These are phyloP conservation scores for Acanthopagrus latus DNA, from an alignment of 2,797 vertebrate genomes.

Conservation along the genomic window DNA sequence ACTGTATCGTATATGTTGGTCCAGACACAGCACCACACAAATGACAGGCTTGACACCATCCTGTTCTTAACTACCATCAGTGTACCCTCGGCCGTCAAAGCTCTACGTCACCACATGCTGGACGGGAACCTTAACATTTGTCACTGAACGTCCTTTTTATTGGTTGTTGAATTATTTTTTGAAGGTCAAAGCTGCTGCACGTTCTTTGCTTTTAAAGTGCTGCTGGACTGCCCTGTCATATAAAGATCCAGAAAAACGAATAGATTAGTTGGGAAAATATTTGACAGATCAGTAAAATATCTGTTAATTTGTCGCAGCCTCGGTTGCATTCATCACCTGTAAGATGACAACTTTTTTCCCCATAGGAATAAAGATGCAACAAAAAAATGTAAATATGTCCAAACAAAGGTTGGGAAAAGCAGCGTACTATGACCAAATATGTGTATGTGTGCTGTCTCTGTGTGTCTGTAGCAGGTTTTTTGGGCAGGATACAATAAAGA, in stretches of 20 bases:
- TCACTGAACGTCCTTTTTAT: neutral
- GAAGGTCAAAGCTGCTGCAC: neutral
- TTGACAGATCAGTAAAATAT: too few species aligned
- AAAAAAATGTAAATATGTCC: neutral
- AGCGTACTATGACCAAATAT: neutral
- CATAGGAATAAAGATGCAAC: too few species aligned
- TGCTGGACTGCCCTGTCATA: neutral
- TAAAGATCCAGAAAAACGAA: neutral
- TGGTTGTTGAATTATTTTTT: constrained; percentile 19
- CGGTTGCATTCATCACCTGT: too few species aligned
- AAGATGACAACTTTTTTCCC: too few species aligned
- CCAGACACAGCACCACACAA: constrained; percentile 33
- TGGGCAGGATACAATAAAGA: neutral
- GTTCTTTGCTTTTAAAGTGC: too few species aligned
- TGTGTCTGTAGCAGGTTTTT: constrained; percentile 4
- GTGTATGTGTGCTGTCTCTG: neutral
- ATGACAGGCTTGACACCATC: constrained; percentile 52
- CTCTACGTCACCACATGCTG: neutral
- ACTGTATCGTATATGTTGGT: constrained; percentile 14
- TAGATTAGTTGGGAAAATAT: too few species aligned
- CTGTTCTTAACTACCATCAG: constrained; percentile 15
- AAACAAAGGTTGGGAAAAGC: neutral
- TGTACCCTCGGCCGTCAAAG: neutral
- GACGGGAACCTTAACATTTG: constrained; percentile 5
- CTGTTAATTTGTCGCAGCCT: too few species aligned